Evolutionary conservation across 2,888 invertebrate genomes (phyloP), one percentile per base, ranked within the genome.

Genomic region (Drosophila paracracens): DNA sequence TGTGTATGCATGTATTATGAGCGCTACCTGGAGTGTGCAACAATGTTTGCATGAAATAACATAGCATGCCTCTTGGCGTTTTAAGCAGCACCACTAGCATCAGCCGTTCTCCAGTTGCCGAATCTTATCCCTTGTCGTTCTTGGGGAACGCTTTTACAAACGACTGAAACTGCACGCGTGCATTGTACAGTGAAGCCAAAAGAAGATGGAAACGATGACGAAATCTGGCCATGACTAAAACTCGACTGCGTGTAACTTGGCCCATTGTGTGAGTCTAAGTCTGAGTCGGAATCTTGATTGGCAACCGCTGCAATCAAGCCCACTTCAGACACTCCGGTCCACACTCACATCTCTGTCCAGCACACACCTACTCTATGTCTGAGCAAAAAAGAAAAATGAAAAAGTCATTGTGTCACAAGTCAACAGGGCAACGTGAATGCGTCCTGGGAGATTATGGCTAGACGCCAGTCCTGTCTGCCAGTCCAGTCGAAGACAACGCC

Each of bases 391-490:
- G 8, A 21, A 33, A 21, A 51, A 29, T 1, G 10, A 33, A 33
- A 43, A 27, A 48, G 54, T 13, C 54, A 79, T 81, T 79, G 82
- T 81, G 82, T 74, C 84, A 83, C 79, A 56, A 75, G 74, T 66
- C 67, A 70, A 27, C 27, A 51, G 83, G 83, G 52, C 62, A 57
- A 53, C 48, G 63, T 52, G 43, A 70, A 70, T 48, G 59, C 53
- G 83, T 81, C 82, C 75, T 51, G 62, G 66, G 72, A 83, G 82
- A 82, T 82, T 82, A 83, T 63, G 67, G 84, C 84, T 69, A 81
- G 71, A 71, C 79, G 43, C 46, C 59, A 31, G 52, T 25, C 51
- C 59, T 43, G 68, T 48, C 38, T 59, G 56, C 36, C 70, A 38
- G 59, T 50, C 50, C 69, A 62, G 65, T 38, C 71, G 25, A 33